Conservation (phyloP, 2,888 invertebrate species). For the Pterostichus madidus region DNA sequence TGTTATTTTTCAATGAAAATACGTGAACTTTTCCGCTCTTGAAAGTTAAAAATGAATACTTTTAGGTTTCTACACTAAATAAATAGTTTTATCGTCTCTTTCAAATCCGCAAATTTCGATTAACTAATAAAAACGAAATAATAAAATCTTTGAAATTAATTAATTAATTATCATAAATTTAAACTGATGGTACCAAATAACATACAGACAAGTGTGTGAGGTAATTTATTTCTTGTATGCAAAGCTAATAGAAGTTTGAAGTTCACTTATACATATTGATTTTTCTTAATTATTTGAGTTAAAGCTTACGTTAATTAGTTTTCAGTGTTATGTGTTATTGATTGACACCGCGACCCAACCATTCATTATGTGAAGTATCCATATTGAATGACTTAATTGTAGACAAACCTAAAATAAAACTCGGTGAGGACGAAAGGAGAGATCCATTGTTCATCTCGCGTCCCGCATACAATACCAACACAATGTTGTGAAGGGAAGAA, state of each 20-base stretch:
- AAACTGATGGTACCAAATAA: too few relatives aligned
- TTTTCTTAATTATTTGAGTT: constrained; percentile 49
- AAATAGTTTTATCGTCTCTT: too few relatives aligned
- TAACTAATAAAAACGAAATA: too few relatives aligned
- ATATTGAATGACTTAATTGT: neutral
- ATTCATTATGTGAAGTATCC: neutral
- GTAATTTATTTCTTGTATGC: constrained; percentile 38
- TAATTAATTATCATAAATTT: too few relatives aligned
- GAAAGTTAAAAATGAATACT: too few relatives aligned
- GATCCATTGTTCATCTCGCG: constrained; percentile 5
- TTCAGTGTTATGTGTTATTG: constrained; percentile 46
- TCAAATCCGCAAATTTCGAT: too few relatives aligned
- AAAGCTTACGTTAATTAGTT: constrained; percentile 43
- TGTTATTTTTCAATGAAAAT: too few relatives aligned
- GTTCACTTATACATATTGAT: constrained; percentile 41
- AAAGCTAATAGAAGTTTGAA: constrained; percentile 24
- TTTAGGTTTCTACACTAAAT: too few relatives aligned
- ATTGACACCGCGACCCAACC: neutral
- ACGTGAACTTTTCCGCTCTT: too few relatives aligned
- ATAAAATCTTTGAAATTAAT: too few relatives aligned
- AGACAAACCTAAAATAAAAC: constrained; percentile 18
- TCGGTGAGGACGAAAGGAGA: neutral
- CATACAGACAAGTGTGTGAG: constrained; percentile 1
- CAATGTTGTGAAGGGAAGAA: neutral
- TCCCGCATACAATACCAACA: neutral